Conservation (phyloP, 2,888 invertebrate genomes). For the Drosophila cracens region DNA sequence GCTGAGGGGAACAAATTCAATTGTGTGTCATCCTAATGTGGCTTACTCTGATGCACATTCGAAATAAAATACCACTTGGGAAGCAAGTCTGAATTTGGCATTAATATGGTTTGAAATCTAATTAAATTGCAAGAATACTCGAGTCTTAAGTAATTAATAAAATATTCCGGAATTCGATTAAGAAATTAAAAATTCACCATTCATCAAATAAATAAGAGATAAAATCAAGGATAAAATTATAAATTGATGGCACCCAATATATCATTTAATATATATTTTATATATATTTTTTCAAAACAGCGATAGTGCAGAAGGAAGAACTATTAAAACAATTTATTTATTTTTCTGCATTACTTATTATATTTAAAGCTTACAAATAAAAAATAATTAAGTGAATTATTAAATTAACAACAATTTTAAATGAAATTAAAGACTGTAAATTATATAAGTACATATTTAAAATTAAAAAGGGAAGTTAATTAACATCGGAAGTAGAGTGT, state of each 20-base stretch:
- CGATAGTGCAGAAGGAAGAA: background rate
- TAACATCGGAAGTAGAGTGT: background rate
- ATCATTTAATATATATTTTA: too few relatives aligned
- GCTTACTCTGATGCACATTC: background rate
- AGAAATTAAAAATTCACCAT: background rate
- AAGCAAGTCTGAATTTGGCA: background rate
- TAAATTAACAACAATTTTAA: background rate
- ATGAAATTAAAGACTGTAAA: background rate
- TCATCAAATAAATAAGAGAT: background rate
- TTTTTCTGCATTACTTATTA: background rate
- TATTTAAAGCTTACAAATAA: background rate
- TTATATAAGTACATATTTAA: background rate
- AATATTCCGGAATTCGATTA: background rate
- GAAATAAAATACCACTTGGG: background rate
- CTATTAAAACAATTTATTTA: too few relatives aligned
- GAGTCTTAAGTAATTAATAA: background rate
- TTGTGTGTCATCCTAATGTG: conserved; percentile 5
- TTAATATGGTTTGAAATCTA: background rate
- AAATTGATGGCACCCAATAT: too few relatives aligned
- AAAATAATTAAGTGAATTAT: accelerated
- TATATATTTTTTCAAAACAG: background rate
- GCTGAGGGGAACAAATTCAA: conserved; percentile 22
- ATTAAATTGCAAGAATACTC: background rate
- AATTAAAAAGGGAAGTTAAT: background rate
- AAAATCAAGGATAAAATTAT: background rate